phyloP scores from a whole-genome alignment of 2,797 vertebrate species.

The Pipistrellus kuhlii region DNA sequence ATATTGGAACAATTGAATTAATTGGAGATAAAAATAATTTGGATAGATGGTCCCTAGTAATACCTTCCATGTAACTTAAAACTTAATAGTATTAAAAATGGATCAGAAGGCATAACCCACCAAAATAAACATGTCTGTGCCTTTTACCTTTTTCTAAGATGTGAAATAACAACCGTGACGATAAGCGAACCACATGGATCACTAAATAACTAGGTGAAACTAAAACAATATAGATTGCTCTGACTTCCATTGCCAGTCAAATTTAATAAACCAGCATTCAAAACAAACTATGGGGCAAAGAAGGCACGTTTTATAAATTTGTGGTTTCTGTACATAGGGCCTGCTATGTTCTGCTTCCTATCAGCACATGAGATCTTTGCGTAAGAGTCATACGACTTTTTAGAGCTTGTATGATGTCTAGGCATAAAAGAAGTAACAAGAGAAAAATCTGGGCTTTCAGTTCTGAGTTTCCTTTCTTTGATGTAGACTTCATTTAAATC shows the following conservation, averaged over 20 bases:
- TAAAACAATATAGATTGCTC: not conserved
- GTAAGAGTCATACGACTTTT: not conserved
- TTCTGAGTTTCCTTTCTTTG: conserved; percentile 68
- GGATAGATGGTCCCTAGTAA: not conserved
- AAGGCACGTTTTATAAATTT: conserved; percentile 24
- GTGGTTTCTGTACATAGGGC: not conserved
- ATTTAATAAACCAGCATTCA: conserved; percentile 31
- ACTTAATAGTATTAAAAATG: conserved; percentile 4
- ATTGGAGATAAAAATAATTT: conserved; percentile 38
- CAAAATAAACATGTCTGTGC: not conserved
- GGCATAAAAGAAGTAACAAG: conserved; percentile 47
- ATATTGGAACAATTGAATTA: not conserved
- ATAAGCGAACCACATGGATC: not conserved
- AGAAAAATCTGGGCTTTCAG: conserved; percentile 14
- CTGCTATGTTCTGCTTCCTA: conserved; percentile 26
- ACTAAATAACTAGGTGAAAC: not conserved
- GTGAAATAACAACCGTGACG: conserved; percentile 24
- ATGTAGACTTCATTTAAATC: conserved; percentile 71
- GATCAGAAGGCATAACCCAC: not conserved
- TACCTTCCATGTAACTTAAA: not conserved
- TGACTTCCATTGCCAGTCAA: not conserved
- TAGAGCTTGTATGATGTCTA: not conserved
- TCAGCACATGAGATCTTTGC: conserved; percentile 16
- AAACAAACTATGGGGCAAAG: not conserved
- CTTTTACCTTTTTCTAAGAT: not conserved